These are phyloP conservation scores for Choristoneura fumiferana DNA, from an alignment of 1,140 invertebrate genomes.

Conservation along the genomic window DNA sequence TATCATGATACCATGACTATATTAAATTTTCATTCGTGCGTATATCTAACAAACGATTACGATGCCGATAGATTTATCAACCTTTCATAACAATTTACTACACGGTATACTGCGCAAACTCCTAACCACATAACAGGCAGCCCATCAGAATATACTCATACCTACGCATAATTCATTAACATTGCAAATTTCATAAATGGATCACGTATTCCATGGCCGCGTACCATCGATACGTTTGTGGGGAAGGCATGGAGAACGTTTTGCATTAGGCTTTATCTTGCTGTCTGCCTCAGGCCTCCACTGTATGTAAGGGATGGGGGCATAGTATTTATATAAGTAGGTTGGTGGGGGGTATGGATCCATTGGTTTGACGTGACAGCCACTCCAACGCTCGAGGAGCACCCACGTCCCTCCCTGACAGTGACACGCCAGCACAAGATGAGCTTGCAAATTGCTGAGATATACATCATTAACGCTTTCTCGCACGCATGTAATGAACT, in stretches of 20 bases:
- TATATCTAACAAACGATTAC: no score
- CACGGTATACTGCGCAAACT: no score
- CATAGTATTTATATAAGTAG: not conserved
- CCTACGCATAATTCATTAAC: not conserved
- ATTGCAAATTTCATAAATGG: slow-evolving; percentile 17
- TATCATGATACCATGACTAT: no score
- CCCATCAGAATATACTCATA: slow-evolving; percentile 1
- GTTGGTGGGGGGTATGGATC: not conserved
- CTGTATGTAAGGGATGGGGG: not conserved
- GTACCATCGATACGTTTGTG: slow-evolving; percentile 4
- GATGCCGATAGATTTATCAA: no score
- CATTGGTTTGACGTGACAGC: slow-evolving; percentile 23
- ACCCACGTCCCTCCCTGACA: not conserved
- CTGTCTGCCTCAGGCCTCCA: not conserved
- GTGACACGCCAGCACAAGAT: not conserved
- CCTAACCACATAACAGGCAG: not conserved
- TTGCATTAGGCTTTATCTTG: no score
- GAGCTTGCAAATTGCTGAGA: slow-evolving; percentile 1
- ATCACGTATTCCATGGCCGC: slow-evolving; percentile 4
- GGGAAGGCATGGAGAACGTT: not conserved
- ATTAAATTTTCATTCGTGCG: no score
- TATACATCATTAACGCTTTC: not conserved
- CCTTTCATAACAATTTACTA: no score
- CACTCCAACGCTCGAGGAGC: slow-evolving; percentile 26
- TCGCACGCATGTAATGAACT: not conserved